These are phyloP conservation scores for Pantala flavescens DNA, from an alignment of 1,140 invertebrate genomes.

Conservation along the genomic window DNA sequence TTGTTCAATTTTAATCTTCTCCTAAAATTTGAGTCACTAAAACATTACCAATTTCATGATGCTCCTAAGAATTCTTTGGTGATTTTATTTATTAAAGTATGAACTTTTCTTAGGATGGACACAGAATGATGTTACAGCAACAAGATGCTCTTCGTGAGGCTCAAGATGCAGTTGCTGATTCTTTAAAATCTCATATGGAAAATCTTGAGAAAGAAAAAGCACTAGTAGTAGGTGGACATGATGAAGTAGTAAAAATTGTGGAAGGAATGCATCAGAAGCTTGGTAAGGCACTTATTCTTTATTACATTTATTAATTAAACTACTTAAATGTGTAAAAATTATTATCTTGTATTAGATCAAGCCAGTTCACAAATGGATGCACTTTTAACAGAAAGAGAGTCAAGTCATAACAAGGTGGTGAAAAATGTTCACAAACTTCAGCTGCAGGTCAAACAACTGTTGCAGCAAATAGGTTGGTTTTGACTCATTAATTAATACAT, in stretches of 20 bases:
- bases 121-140: constrained; percentile 27
- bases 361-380: constrained; percentile 38
- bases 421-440: constrained; percentile 45
- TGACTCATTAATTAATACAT: too few relatives aligned
- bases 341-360: constrained; percentile 32
- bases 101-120: constrained; percentile 30
- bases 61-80: too few relatives aligned
- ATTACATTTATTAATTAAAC: background rate
- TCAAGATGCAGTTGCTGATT: constrained; percentile 38
- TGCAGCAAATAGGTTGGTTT: constrained; percentile 41
- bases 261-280: constrained; percentile 45
- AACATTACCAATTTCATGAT: too few relatives aligned
- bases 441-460: constrained; percentile 40
- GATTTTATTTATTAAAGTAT: too few relatives aligned
- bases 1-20: too few relatives aligned
- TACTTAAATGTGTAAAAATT: background rate
- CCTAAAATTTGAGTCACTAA: too few relatives aligned
- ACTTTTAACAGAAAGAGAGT: constrained; percentile 36
- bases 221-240: constrained; percentile 46
- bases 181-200: constrained; percentile 44
- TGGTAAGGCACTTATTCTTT: constrained; percentile 31
- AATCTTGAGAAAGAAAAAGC: constrained; percentile 47
- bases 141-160: constrained; percentile 37
- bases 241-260: constrained; percentile 43
- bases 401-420: constrained; percentile 44